These are phyloP conservation scores for Phortica okadai DNA, from an alignment of 2,888 invertebrate genomes.

Conservation along the genomic window DNA sequence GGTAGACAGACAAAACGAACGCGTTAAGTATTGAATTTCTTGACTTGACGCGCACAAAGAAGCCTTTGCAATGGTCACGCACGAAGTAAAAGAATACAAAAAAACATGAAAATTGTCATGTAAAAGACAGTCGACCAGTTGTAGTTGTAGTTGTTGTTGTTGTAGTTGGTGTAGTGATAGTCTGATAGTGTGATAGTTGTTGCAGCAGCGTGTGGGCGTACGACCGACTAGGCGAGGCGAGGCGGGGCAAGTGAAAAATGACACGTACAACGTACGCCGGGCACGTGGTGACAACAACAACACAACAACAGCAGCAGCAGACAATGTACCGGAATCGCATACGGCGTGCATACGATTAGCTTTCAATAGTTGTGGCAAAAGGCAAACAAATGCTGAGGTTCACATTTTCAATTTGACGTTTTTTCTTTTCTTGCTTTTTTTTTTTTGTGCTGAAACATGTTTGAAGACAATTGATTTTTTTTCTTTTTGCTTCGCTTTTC, in stretches of 20 bases:
- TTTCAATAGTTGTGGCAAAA: not conserved
- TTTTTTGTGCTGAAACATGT: not conserved
- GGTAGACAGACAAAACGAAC: not conserved
- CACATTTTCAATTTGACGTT: not conserved
- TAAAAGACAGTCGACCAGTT: too few relatives aligned
- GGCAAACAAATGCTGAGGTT: too few relatives aligned
- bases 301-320: not conserved
- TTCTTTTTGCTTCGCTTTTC: not conserved
- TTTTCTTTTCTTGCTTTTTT: not conserved
- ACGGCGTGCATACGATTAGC: not conserved
- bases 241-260: constrained; percentile 61
- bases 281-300: constrained; percentile 23
- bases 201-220: constrained; percentile 27
- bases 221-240: not conserved
- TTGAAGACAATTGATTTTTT: constrained; percentile 59
- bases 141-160: too few relatives aligned
- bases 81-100: not conserved
- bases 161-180: too few relatives aligned
- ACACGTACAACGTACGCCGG: constrained; percentile 55
- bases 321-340: not conserved
- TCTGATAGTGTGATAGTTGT: not conserved
- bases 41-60: constrained; percentile 42
- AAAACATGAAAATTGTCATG: not conserved
- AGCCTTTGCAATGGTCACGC: constrained; percentile 66
- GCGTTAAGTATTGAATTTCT: constrained; percentile 10